Evolutionary conservation across 2,797 vertebrate genomes (phyloP).

Genomic region (Nyctalus aviator): DNA sequence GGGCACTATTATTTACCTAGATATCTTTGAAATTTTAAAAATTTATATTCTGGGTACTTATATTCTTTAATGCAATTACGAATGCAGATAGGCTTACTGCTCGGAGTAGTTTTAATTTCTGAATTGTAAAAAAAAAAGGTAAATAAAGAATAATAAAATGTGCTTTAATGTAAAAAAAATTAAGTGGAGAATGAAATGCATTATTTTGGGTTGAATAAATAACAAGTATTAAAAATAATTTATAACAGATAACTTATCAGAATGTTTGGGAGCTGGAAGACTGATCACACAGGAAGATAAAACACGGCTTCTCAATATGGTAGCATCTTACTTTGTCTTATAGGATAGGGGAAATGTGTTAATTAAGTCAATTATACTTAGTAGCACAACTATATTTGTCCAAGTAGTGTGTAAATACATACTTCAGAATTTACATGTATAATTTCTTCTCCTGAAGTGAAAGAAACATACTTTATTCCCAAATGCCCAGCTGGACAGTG

Average conservation of each 20-base stretch:
- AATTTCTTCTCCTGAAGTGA: not conserved
- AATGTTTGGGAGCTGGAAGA: slow-evolving; percentile 26
- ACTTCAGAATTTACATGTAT: not conserved
- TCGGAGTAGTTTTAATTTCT: slow-evolving; percentile 31
- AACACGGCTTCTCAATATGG: slow-evolving; percentile 9
- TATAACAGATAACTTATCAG: not conserved
- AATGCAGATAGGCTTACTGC: not conserved
- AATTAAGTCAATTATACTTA: not conserved
- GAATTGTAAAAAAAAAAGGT: not conserved
- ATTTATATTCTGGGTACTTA: not conserved
- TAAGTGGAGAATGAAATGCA: slow-evolving; percentile 20
- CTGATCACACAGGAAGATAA: not conserved
- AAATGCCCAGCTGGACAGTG: not conserved
- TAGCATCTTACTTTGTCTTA: not conserved
- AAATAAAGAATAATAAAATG: slow-evolving; percentile 29
- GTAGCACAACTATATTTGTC: not conserved
- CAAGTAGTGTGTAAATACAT: not conserved
- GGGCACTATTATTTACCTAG: not conserved
- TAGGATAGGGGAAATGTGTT: not conserved
- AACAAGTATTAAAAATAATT: slow-evolving; percentile 14
- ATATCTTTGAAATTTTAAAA: not conserved
- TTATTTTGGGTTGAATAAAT: not conserved
- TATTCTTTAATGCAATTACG: slow-evolving; percentile 31
- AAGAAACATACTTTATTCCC: slow-evolving; percentile 20
- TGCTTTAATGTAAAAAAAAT: not conserved